phyloP scores from a whole-genome alignment of 2,797 vertebrate species.

The Acanthornis magna region DNA sequence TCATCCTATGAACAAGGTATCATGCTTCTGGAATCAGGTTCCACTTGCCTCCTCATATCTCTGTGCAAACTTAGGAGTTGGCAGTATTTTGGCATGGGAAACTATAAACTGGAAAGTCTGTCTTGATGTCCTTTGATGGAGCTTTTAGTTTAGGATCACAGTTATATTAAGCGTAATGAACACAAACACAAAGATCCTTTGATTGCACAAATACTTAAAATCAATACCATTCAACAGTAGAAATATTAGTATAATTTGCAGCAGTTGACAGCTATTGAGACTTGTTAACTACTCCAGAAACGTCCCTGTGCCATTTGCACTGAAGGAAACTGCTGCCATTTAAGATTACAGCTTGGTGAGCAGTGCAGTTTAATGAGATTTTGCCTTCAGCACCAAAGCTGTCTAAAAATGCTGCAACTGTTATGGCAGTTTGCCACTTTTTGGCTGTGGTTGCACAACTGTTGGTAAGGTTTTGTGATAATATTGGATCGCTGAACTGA shows the following conservation, averaged over 20 bases:
- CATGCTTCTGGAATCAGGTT: background rate
- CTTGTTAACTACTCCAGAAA: background rate
- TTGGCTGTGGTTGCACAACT: background rate
- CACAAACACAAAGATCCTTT: background rate
- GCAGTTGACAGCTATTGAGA: background rate
- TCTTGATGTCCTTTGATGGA: background rate
- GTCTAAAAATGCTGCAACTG: background rate
- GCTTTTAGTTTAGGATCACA: background rate
- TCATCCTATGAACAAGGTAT: background rate
- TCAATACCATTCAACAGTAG: background rate
- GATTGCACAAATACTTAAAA: background rate
- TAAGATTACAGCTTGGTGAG: background rate
- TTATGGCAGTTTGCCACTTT: background rate
- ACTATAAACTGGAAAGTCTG: background rate
- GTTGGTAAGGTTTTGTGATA: background rate
- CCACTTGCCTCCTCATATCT: background rate
- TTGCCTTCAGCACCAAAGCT: background rate
- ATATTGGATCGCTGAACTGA: background rate
- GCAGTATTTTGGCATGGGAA: background rate
- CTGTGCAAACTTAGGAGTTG: background rate
- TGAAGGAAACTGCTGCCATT: background rate
- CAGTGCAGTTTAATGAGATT: background rate
- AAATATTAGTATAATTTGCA: background rate
- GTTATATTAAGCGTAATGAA: background rate
- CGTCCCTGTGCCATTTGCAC: background rate